Evolutionary conservation across 2,888 invertebrate genomes (phyloP), one percentile per base, ranked within the genome.

Genomic region (Andrena dorsata): DNA sequence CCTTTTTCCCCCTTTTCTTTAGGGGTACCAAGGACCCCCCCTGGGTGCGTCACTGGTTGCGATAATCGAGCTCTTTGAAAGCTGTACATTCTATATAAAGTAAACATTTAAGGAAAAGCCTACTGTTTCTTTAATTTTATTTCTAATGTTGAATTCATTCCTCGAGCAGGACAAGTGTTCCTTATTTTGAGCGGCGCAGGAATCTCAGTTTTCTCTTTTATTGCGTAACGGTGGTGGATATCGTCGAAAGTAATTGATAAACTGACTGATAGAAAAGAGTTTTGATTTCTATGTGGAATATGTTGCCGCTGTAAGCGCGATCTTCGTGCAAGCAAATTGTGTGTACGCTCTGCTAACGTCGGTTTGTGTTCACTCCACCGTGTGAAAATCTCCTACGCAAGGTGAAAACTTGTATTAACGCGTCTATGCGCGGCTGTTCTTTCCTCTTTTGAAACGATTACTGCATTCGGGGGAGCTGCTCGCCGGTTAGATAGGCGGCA

Each of bases 321-420:
- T 58, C 51, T 7, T 53, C 30, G 51, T 53, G 66, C 68, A 73
- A 81, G 80, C 41, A 80, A 20, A 56, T 26, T 26, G 13, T 26
- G 41, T 30, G 61, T 79, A 71, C 61, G 63, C 30, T 80, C 61
- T 53, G 79, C 70, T 72, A 80, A 73, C 35, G 80, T 63, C n/a
- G 64, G 41, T 47, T 61, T 66, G 35, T 72, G 72, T 74, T 82
- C 83, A 69, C 70, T 78, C 66, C 73, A 88, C 65, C 82, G 85
- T 85, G 84, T 77, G 88, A 86, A 77, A 80, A 87, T 85, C 82
- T 75, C 82, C 86, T 85, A 86, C 85, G 85, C 79, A 75, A 85
- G 87, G 85, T 87, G 86, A 86, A 86, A 86, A 84, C 56, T 66
- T 73, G 66, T 73, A 80, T 60, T 51, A 76, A 64, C 60, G 69